Evolutionary conservation across 2,113 vertebrate genomes (phyloP), one percentile per base, ranked within the genome.

Genomic region (Aspidoscelis tigris): DNA sequence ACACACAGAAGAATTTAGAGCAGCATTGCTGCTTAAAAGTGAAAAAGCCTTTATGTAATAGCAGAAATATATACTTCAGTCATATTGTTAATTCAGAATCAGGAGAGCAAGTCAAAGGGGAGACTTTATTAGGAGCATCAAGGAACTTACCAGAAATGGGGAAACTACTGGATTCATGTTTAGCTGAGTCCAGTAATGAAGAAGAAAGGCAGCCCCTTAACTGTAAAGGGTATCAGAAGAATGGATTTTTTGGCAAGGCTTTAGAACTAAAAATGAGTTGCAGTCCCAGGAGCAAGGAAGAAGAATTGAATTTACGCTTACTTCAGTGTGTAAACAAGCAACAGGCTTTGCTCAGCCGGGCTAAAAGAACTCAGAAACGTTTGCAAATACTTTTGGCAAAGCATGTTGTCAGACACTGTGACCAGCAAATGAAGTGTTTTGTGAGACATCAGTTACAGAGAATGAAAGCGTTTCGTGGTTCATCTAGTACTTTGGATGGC

Each of bases 341-440:
- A 81, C 94, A 90, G 83, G 93, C 91, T 69, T 95, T 98, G 82
- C 94, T 96, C 14, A 93, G 89, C 89, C 96, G 94, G 14, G 94
- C 96, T 77, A 94, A 90, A 92, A 95, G 93, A 88, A 95, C 96
- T 86, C 96, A 95, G 90, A 97, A 95, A 91, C 97, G 96, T 88
- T 95, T 99, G 88, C 96, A 97, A 89, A 95, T 95, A 87, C 91
- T 98, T 77, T 92, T 98, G 80, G 97, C 96, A 66, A 97, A 97
- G 84, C 96, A 97, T 20, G 94, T 96, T 75, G 85, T 95, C 87
- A 94, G 93, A 39, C 97, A 97, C 93, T 97, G 96, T 92, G 94
- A 88, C 89, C 95, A 96, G 78, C 97, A 98, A 90, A 95, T 98
- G 93, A 95, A 97, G 84, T 96, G 94, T 84, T 96, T 98, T 9